Evolutionary conservation across 2,113 vertebrate genomes (phyloP), one percentile per base, ranked within the genome.

Genomic region (Nothobranchius kuhntae): DNA sequence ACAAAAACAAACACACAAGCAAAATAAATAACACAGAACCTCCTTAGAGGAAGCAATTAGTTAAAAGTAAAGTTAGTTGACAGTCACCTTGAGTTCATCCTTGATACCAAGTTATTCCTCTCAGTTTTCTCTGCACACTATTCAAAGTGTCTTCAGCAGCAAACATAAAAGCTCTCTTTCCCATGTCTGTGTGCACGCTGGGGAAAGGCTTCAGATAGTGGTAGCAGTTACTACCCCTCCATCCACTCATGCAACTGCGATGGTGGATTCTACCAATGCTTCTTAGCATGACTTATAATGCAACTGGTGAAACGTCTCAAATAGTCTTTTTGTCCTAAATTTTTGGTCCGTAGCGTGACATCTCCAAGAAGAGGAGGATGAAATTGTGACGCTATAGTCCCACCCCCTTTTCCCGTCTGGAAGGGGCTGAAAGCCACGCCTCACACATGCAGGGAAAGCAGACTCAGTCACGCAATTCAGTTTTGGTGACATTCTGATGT

Each of bases 131-230:
- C 38, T 61, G 38, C 53, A 67, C 67, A 56, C 57, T 67, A 61
- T 67, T 67, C 57, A 53, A 50, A 44, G 57, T 56, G 57, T 13
- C 52, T 56, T 38, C 38, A 74, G 57, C 57, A 74, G 53, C 61
- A 61, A 61, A 62, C 52, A 62, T 26, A 47, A 61, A 62, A n/a
- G 24, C 56, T 61, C 26, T 61, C 21, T 74, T 61, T 55, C 46
- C 64, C 72, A 45, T 74, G 48, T 61, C 6, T 58, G 40, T 52
- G 59, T 21, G 40, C 51, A 35, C 55, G 35, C 48, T 53, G 59
- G 53, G 55, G 60, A 64, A 61, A 53, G 57, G 53, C 67, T 53
- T 52, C 50, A 61, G 50, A 52, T 24, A 36, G 42, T 14, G 50
- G 65, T 60, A 12, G 45, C 40, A 9, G 35, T 45, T 15, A 42